Evolutionary conservation across 2,113 vertebrate genomes (phyloP).

Genomic region (Oreochromis spilurus): DNA sequence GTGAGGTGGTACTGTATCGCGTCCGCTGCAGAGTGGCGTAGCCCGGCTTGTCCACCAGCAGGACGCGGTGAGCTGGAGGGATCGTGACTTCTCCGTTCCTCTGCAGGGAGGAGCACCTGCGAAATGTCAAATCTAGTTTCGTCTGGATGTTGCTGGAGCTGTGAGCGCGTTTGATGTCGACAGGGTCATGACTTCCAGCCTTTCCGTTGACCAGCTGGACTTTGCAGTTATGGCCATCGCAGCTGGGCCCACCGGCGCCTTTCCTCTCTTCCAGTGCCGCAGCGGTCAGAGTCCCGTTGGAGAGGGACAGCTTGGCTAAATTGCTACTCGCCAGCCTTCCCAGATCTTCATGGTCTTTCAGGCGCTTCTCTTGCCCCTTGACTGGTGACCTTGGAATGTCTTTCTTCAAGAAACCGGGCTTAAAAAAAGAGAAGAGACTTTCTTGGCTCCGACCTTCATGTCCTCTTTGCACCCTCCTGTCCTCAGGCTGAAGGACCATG

Average conservation of each 20-base stretch:
- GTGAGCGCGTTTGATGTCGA: constrained; percentile 72
- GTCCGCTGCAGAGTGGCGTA: constrained; percentile 71
- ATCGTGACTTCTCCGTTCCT: constrained; percentile 56
- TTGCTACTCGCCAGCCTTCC: constrained; percentile 28
- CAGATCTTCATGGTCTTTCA: constrained; percentile 24
- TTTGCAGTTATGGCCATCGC: constrained; percentile 25
- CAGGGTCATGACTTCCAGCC: background rate
- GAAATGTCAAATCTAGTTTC: constrained; percentile 60
- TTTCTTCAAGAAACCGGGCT: constrained; percentile 71
- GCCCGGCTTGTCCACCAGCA: constrained; percentile 49
- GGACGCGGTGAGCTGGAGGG: constrained; percentile 27
- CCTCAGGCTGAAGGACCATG: constrained; percentile 14
- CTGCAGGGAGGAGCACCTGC: constrained; percentile 71
- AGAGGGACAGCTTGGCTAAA: constrained; percentile 53
- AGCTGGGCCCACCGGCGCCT: background rate
- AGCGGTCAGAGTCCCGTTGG: constrained; percentile 60
- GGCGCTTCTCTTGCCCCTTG: constrained; percentile 19
- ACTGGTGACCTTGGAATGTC: constrained; percentile 55
- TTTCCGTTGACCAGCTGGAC: constrained; percentile 44
- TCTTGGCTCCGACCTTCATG: constrained; percentile 64
- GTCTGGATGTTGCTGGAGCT: constrained; percentile 79
- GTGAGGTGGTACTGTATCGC: constrained; percentile 74
- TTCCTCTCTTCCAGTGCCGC: constrained; percentile 28
- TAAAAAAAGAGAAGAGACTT: constrained; percentile 71
- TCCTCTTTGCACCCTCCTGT: background rate